A percentile compares a stretch with the other conserved stretches of the same genome.
These are phyloP conservation scores for Pantherophis vulpinus DNA, from an alignment of 2,797 vertebrate species.

Conservation along the genomic window DNA sequence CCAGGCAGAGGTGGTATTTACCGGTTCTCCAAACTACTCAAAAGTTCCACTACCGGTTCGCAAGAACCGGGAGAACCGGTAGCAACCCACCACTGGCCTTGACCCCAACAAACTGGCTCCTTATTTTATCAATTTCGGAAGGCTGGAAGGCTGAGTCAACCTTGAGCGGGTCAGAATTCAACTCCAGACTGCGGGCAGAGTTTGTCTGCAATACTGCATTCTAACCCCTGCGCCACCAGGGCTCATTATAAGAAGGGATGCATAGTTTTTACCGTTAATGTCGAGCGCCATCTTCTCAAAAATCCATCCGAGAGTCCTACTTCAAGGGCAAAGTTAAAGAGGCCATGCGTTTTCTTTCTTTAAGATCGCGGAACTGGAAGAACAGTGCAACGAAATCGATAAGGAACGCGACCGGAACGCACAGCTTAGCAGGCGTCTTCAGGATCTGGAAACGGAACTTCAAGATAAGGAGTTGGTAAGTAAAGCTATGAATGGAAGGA, in stretches of 20 bases:
- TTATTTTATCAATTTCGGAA: neutral
- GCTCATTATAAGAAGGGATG: neutral
- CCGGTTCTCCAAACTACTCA: no score
- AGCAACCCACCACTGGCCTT: neutral
- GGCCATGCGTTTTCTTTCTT: slow-evolving; percentile 30
- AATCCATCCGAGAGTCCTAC: neutral
- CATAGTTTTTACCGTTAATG: neutral
- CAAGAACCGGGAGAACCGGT: no score
- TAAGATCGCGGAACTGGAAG: slow-evolving; percentile 88
- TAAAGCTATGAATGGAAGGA: neutral
- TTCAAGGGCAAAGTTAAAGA: neutral
- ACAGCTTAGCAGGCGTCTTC: slow-evolving; percentile 81
- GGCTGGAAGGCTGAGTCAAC: neutral
- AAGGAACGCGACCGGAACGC: slow-evolving; percentile 86
- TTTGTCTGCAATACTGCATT: neutral
- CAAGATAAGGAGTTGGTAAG: slow-evolving; percentile 91
- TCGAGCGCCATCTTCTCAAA: neutral
- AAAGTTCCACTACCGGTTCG: no score
- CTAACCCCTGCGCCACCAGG: neutral
- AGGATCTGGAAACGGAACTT: slow-evolving; percentile 87
- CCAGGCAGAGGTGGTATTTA: no score
- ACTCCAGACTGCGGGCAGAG: neutral
- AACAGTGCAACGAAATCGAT: slow-evolving; percentile 84
- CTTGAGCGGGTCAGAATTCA: neutral
- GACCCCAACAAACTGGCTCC: neutral